Evolutionary conservation across 2,113 vertebrate genomes (phyloP), one percentile per base, ranked within the genome.

Genomic region (rabbit (Oryctolagus cuniculus)): DNA sequence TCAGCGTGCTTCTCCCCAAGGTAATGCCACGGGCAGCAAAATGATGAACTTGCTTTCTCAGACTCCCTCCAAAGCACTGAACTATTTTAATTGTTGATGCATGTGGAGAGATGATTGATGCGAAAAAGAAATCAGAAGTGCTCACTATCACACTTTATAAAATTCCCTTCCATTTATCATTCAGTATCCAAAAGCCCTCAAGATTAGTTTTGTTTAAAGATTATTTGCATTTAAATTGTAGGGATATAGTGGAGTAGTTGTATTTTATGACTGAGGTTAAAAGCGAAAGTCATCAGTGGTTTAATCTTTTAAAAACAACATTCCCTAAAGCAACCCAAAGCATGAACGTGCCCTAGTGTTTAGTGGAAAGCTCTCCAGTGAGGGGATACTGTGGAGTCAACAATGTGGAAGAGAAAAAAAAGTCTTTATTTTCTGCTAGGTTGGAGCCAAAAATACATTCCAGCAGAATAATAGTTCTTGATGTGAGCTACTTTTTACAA

Each of bases 141-240:
- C 94, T 97, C 97, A 88, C 95, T 95, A 61, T 49, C 83, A 89
- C 92, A 96, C 90, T 90, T 96, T 95, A 84, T 95, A 95, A 93
- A 97, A 94, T 87, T 81, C 87, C 31, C 83, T 98, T 93, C 93
- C 92, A 96, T 97, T 96, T 69, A 97, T 98, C 96, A 97, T 93
- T 97, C 82, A n/a, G 51, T 88, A 88, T 64, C 94, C 36, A 94
- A 96, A 98, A 97, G 81, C 97, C 96, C 91, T 96, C 31, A 70
- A 97, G 97, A 98, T 98, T 97, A 98, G 94, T 93, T 96, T 96
- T 98, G 94, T 98, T 98, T 98, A 98, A 98, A 97, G 97, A 98
- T 96, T 97, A 98, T 98, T 98, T 98, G 97, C 97, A 98, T 98
- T 98, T 98, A 98, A 98, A 98, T 98, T 97, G 93, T 83, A 49